Conservation (phyloP, 1,140 invertebrate species). For the Cephus cinctus region DNA sequence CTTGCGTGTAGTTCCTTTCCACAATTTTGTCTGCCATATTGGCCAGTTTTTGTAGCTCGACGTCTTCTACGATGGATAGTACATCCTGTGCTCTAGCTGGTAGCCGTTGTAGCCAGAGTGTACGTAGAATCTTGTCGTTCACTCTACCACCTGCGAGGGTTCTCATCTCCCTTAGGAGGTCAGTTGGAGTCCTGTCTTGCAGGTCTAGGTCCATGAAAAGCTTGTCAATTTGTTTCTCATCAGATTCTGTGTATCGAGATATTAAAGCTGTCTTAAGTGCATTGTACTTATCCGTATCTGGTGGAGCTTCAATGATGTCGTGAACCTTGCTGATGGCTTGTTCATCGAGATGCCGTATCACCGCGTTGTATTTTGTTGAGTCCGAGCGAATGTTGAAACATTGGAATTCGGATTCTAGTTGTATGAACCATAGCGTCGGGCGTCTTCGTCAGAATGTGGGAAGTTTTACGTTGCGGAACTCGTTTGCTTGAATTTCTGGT, state of each 20-base stretch:
- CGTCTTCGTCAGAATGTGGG: constrained; percentile 29
- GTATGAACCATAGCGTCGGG: constrained; percentile 32
- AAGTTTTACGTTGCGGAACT: too few species aligned
- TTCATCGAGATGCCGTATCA: constrained; percentile 14
- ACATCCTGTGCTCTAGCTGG: constrained; percentile 1
- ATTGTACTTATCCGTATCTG: constrained; percentile 13
- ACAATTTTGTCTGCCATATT: constrained; percentile 13
- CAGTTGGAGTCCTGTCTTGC: constrained; percentile 23
- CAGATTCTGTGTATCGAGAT: constrained; percentile 7
- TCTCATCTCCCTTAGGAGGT: constrained; percentile 23
- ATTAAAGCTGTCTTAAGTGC: constrained; percentile 16
- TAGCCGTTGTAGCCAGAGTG: constrained; percentile 19
- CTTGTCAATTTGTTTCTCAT: constrained; percentile 8
- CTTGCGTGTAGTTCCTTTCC: background rate
- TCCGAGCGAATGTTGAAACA: constrained; percentile 15
- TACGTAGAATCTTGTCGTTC: constrained; percentile 17
- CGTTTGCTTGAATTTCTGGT: too few species aligned
- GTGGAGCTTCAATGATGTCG: constrained; percentile 15
- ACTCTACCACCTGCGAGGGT: constrained; percentile 12
- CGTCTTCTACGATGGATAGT: background rate
- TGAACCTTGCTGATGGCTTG: constrained; percentile 1
- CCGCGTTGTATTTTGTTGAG: constrained; percentile 19
- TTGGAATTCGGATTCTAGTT: constrained; percentile 31
- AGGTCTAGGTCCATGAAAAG: constrained; percentile 6
- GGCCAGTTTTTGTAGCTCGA: constrained; percentile 10